Base-by-base conservation (phyloP, 2,888 invertebrate genomes). In the Sericinus montela region DNA sequence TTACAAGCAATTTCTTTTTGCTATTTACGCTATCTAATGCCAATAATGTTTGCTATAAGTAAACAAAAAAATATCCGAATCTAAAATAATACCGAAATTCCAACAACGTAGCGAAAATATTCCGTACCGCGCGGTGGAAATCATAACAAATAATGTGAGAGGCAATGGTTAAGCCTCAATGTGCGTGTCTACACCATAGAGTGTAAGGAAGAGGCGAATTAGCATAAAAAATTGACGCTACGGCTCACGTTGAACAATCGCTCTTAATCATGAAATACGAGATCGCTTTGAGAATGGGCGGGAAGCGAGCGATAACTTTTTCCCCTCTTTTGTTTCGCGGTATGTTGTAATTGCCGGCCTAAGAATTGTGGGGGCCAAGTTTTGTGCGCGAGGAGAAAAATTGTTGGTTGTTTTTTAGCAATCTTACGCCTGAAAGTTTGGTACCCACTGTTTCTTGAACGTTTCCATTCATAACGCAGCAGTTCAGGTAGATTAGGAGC, bases 261-360 rank as follows among this genome's bases (percentile, higher is more conserved):
- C 62, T 72, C 65, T 71, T 70, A 72, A 75, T 74, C 72, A 69
- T 65, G 63, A 69, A 67, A 68, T 67, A 64, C 63, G 60, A 65
- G 63, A 62, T 60, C 58, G 53, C 35, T 58, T 57, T 59, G 58
- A 57, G 56, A 57, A 51, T 48, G 53, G 46, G 53, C 50, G 54
- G 54, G 41, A 45, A 50, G 44, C 46, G 19, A 40, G 44, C 48
- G 30, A 45, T 50, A 49, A 49, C 35, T 41, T 43, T 41, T 23
- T 28, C 23, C 52, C 45, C 51, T 54, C 39, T 41, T 51, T 48
- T 54, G 44, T 48, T 53, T 55, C 45, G 58, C 48, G 45, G 39
- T 32, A 48, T 46, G 44, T 55, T 38, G 47, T 50, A 41, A 45
- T 39, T 49, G 42, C 38, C 6, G 45, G 30, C 30, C 45, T 15